Percentiles rank a stretch among this genome's conserved stretches.
phyloP scores from a whole-genome alignment of 1,140 invertebrate species.

The Battus philenor region DNA sequence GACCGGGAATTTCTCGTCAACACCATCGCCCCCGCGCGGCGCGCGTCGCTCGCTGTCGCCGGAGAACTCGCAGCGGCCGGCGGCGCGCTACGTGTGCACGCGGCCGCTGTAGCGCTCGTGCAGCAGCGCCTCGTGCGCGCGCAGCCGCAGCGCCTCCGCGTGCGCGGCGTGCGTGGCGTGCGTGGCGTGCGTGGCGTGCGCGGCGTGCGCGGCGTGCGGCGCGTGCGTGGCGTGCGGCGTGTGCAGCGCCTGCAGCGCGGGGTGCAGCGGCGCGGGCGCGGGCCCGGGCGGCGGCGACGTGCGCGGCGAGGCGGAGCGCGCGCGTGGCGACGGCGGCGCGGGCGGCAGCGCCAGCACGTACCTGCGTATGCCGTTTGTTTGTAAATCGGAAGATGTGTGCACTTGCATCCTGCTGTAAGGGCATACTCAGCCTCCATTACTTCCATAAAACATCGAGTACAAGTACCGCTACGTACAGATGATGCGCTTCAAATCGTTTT shows the following conservation, averaged over 20 bases:
- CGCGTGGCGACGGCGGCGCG: conserved; percentile 70
- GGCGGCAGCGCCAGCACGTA: conserved; percentile 66
- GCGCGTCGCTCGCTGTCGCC: not conserved
- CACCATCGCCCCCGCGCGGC: not conserved
- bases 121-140: conserved; percentile 33
- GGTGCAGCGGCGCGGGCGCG: conserved; percentile 76
- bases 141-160: conserved; percentile 35
- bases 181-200: conserved; percentile 23
- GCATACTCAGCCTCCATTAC: no score
- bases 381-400: no score
- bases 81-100: conserved; percentile 49
- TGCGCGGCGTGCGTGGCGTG: conserved; percentile 29
- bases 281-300: conserved; percentile 50
- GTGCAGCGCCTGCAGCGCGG: conserved; percentile 45
- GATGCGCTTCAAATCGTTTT: no score
- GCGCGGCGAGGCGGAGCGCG: conserved; percentile 61
- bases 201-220: conserved; percentile 21
- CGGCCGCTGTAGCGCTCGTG: conserved; percentile 46
- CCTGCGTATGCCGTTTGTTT: conserved; percentile 53
- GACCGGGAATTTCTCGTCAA: not conserved
- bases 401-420: no score
- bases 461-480: no score
- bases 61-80: not conserved
- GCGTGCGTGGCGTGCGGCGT: conserved; percentile 21
- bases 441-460: no score